phyloP scores from a whole-genome alignment of 1,140 invertebrate genomes.

The Drosophila aff. region DNA sequence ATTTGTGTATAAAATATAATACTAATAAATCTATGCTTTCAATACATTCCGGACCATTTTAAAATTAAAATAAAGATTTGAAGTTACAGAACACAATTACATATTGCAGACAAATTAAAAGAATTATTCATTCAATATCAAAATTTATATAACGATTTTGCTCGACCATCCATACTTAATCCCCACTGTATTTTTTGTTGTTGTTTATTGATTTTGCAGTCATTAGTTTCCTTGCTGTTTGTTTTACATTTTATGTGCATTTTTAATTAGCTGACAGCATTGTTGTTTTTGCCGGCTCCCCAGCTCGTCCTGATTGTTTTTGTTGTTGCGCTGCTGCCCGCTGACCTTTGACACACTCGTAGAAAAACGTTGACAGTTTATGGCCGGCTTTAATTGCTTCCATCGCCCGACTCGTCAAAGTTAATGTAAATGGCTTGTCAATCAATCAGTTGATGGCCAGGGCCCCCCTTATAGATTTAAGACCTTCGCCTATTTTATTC shows the following conservation, averaged over 20 bases:
- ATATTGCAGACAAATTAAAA: no score
- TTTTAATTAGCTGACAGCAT: constrained; percentile 77
- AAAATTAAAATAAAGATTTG: no score
- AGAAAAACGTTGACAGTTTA: constrained; percentile 55
- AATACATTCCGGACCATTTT: no score
- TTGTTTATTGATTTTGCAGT: constrained; percentile 67
- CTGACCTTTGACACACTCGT: constrained; percentile 50
- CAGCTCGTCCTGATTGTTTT: constrained; percentile 10
- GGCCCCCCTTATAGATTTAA: constrained; percentile 42
- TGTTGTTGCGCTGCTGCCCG: constrained; percentile 23
- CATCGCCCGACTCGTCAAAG: constrained; percentile 46
- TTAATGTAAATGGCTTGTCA: constrained; percentile 75
- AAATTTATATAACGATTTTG: background rate
- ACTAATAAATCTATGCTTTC: no score
- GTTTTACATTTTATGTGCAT: constrained; percentile 71
- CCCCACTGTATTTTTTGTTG: constrained; percentile 9
- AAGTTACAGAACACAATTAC: no score
- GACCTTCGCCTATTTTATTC: background rate
- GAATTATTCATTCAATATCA: background rate
- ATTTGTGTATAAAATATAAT: no score
- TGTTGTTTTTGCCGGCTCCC: constrained; percentile 49
- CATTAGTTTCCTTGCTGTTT: constrained; percentile 65
- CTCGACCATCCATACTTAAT: background rate
- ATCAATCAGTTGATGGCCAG: constrained; percentile 65
- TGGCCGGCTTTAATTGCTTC: constrained; percentile 57